A percentile compares a stretch with the other conserved stretches of the same genome.
Conservation (phyloP, 2,797 vertebrate genomes). For the Sebastes vulpes region DNA sequence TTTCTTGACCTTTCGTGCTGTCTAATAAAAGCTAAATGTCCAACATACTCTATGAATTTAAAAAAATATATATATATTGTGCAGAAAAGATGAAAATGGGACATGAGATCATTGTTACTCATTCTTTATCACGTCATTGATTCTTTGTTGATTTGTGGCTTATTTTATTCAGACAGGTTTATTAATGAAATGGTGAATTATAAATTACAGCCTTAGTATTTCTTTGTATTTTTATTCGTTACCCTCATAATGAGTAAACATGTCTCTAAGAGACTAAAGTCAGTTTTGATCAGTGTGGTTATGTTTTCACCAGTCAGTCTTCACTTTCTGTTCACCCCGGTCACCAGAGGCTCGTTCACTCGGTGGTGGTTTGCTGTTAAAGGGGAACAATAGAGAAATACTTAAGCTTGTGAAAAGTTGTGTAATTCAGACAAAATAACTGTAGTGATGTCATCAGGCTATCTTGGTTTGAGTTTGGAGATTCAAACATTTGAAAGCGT, state of each 20-base stretch:
- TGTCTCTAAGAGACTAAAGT: not conserved
- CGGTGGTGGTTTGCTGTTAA: not conserved
- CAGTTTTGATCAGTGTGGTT: not conserved
- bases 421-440: not conserved
- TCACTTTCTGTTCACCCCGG: not conserved
- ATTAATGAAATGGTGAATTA: slow-evolving; percentile 1
- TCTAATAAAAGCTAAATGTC: slow-evolving; percentile 5
- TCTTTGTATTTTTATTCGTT: not conserved
- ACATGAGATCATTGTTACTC: not conserved
- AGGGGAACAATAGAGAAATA: not conserved
- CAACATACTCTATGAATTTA: not conserved
- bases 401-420: not conserved
- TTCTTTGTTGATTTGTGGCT: not conserved
- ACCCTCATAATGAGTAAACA: not conserved
- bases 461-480: not conserved
- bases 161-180: not conserved
- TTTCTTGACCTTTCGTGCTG: slow-evolving; percentile 12
- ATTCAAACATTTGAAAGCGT: not conserved
- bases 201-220: not conserved
- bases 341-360: not conserved
- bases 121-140: not conserved
- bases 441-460: not conserved
- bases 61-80: not conserved
- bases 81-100: too few species aligned
- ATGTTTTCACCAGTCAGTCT: not conserved